phyloP scores from a whole-genome alignment of 2,113 vertebrate species.

The Grammomys surdaster region DNA sequence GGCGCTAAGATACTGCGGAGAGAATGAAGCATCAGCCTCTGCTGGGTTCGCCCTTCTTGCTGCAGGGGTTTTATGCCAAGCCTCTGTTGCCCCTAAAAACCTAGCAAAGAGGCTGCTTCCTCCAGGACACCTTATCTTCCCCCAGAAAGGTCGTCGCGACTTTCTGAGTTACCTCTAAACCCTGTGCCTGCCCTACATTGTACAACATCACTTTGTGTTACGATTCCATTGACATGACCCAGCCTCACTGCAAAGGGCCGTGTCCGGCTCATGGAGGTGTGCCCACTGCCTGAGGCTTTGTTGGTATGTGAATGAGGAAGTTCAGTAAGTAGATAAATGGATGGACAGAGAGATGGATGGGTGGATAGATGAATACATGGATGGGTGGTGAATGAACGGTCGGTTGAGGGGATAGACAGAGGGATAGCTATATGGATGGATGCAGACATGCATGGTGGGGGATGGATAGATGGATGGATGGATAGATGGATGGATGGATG shows the following conservation, averaged over 20 bases:
- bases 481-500: no score
- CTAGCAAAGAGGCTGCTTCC: background rate
- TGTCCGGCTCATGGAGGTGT: background rate
- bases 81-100: background rate
- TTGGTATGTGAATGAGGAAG: background rate
- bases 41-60: background rate
- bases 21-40: background rate
- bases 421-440: no score
- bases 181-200: accelerated
- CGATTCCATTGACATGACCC: background rate
- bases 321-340: background rate
- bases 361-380: background rate
- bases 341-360: background rate
- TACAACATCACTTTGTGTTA: background rate
- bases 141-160: background rate
- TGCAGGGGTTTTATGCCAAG: background rate
- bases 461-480: no score
- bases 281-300: background rate
- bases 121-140: background rate
- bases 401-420: no score
- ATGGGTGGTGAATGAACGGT: background rate
- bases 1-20: background rate
- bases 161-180: background rate
- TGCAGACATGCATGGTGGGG: no score
- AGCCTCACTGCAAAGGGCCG: background rate